Evolutionary conservation across 2,888 invertebrate genomes (phyloP).

Genomic region (Sinelater perroti): DNA sequence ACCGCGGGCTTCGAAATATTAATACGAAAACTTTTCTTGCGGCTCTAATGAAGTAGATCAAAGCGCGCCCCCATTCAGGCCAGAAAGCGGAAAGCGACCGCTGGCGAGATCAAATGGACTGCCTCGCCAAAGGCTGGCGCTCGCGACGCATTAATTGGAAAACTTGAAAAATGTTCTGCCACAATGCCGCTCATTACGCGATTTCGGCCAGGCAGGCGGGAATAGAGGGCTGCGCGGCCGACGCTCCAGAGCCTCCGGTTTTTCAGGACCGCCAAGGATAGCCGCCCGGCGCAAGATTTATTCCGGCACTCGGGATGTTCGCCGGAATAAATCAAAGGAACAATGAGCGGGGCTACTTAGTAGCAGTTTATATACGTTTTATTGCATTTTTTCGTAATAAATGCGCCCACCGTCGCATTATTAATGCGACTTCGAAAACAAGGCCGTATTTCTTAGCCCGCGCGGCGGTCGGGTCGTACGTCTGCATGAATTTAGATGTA

Average conservation of each 20-base stretch:
- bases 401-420: conserved; percentile 28
- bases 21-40: conserved; percentile 27
- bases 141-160: conserved; percentile 5
- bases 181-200: not conserved
- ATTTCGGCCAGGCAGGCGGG: not conserved
- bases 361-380: conserved; percentile 30
- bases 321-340: conserved; percentile 26
- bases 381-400: conserved; percentile 26
- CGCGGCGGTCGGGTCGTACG: conserved; percentile 8
- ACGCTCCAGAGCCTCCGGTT: not conserved
- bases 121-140: not conserved
- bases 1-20: conserved; percentile 26
- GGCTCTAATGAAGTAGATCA: conserved; percentile 30
- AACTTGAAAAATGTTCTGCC: not conserved
- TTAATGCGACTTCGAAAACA: conserved; percentile 29
- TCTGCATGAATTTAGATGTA: conserved; percentile 28
- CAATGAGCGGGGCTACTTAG: conserved; percentile 30
- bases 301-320: conserved; percentile 19
- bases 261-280: conserved; percentile 8
- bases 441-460: conserved; percentile 26
- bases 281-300: conserved; percentile 15
- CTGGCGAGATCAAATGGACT: conserved; percentile 4
- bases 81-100: conserved; percentile 3
- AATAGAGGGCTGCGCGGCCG: not conserved
- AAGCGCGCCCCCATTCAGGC: conserved; percentile 6